Conservation (phyloP, 2,797 vertebrate genomes). For the Coccyzus lansbergi region DNA sequence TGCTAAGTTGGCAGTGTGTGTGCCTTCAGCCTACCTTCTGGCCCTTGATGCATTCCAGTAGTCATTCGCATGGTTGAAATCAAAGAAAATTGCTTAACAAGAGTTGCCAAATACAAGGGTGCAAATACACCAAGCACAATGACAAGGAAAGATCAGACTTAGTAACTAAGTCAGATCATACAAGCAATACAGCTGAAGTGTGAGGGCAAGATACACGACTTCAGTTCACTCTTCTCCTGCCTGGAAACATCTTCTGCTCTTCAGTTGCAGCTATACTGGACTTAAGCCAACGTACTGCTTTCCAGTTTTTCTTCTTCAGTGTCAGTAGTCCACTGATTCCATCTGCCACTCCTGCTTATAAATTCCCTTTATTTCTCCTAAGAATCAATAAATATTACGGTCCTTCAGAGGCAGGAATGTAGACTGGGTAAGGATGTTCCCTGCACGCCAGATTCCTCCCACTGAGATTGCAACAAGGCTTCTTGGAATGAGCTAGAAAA, state of each 20-base stretch:
- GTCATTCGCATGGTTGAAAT: neutral
- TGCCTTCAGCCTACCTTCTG: neutral
- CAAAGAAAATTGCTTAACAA: neutral
- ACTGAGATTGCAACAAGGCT: neutral
- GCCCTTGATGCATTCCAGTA: neutral
- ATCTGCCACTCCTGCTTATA: neutral
- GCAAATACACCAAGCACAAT: neutral
- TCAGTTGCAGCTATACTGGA: neutral
- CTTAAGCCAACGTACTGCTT: neutral
- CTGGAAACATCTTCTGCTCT: neutral
- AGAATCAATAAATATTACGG: conserved; percentile 2
- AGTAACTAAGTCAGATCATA: neutral
- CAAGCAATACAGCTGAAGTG: neutral
- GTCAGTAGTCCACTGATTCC: neutral
- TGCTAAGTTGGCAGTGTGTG: neutral
- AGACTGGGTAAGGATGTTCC: neutral
- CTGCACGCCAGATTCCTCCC: neutral
- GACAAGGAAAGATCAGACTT: neutral
- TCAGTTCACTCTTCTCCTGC: neutral
- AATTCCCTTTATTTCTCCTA: neutral
- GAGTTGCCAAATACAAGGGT: neutral
- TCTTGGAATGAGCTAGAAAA: neutral
- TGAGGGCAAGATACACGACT: neutral
- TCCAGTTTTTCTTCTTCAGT: neutral
- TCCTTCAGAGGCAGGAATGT: neutral